Percentiles rank a stretch among this genome's conserved stretches.
These are phyloP conservation scores for Physella acuta DNA, from an alignment of 1,140 invertebrate genomes.

Conservation along the genomic window DNA sequence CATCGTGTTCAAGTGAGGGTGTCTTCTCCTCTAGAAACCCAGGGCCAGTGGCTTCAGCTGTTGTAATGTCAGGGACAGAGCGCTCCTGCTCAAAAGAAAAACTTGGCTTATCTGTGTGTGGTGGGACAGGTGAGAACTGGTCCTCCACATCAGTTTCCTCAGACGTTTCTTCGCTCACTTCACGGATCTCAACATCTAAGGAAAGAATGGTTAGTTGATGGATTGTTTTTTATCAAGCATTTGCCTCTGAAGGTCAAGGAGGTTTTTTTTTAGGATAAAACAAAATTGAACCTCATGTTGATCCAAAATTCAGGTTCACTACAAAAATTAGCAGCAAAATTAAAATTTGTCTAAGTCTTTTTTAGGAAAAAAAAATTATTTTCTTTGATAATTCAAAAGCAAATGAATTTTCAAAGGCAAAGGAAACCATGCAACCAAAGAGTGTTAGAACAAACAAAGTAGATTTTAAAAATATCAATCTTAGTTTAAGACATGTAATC, in stretches of 20 bases:
- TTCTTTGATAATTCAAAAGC: too few species aligned
- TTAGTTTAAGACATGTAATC: neutral
- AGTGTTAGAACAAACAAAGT: constrained; percentile 19
- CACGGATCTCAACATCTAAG: constrained; percentile 47
- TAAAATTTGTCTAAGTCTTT: too few species aligned
- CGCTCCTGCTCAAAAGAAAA: constrained; percentile 8
- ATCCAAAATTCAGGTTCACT: too few species aligned
- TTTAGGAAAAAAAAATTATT: too few species aligned
- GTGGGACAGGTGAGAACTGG: constrained; percentile 45
- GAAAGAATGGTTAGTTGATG: constrained; percentile 36
- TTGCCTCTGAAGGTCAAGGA: neutral
- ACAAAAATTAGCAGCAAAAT: too few species aligned
- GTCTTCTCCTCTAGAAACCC: neutral
- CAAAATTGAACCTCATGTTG: too few species aligned
- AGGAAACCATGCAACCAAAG: constrained; percentile 30
- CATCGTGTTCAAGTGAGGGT: neutral
- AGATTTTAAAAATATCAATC: constrained; percentile 2
- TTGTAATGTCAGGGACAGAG: neutral
- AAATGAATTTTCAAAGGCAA: constrained; percentile 23
- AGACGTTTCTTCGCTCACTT: constrained; percentile 46
- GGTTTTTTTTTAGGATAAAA: too few species aligned
- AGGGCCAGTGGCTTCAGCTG: neutral
- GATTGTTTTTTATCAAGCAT: neutral
- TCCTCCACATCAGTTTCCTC: constrained; percentile 52
- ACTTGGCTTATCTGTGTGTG: neutral